Conservation (phyloP, 2,888 invertebrate species). For the Rhopalosiphum nymphaeae region DNA sequence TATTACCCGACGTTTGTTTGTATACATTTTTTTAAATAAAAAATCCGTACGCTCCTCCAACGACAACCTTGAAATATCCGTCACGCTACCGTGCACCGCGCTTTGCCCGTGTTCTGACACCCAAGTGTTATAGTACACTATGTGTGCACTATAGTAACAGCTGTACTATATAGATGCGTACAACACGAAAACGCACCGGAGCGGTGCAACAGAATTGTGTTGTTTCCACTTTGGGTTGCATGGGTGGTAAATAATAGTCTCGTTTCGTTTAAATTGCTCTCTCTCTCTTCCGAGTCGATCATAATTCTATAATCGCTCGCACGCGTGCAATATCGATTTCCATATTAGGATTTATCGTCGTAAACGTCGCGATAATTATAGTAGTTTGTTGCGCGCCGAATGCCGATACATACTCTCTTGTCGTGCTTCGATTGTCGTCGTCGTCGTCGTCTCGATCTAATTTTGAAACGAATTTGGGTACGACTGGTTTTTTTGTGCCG, state of each 20-base stretch:
- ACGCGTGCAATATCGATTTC: not conserved
- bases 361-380: slow-evolving; percentile 9
- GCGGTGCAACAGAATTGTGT: not conserved
- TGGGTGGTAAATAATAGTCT: not conserved
- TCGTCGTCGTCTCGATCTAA: not conserved
- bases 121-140: not conserved
- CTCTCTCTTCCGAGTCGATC: not conserved
- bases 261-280: not conserved
- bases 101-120: slow-evolving; percentile 53
- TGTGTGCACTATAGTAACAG: not conserved
- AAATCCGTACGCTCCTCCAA: slow-evolving; percentile 17
- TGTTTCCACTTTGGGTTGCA: not conserved
- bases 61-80: slow-evolving; percentile 54
- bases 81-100: slow-evolving; percentile 53
- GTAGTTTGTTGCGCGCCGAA: not conserved
- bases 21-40: not conserved
- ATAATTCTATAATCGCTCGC: not conserved
- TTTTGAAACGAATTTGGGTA: not conserved
- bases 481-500: not conserved
- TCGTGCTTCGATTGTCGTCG: not conserved
- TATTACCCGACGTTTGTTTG: not conserved
- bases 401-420: not conserved
- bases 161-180: not conserved
- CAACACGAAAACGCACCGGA: not conserved
- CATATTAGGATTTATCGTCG: slow-evolving; percentile 5